phyloP scores from a whole-genome alignment of 2,888 invertebrate species.

The Tricholauxania praeusta region DNA sequence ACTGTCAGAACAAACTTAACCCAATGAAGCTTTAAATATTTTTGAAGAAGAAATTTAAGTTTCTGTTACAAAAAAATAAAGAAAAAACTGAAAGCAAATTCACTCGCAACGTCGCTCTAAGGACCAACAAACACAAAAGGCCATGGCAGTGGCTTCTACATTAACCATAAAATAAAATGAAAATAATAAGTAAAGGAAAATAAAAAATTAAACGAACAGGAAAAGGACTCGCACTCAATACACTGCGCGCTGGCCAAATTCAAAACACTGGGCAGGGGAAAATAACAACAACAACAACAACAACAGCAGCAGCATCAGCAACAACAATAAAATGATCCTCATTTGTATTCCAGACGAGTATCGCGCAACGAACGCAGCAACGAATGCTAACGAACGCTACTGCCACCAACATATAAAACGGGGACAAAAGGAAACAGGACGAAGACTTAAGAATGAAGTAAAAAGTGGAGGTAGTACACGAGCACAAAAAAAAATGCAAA shows the following conservation, averaged over 20 bases:
- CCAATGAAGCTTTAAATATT: not conserved
- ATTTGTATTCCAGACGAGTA: slow-evolving; percentile 67
- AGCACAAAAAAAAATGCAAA: not conserved
- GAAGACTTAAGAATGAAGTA: not conserved
- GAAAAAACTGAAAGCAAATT: slow-evolving; percentile 19
- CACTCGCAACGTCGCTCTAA: slow-evolving; percentile 20
- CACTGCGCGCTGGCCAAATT: not conserved
- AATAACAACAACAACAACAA: too few relatives aligned
- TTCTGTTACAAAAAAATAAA: not conserved
- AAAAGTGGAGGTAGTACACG: not conserved
- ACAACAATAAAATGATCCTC: slow-evolving; percentile 58
- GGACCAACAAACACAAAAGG: slow-evolving; percentile 16
- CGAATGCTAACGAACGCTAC: slow-evolving; percentile 27
- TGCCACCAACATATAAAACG: not conserved
- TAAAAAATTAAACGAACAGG: slow-evolving; percentile 3
- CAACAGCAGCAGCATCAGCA: not conserved
- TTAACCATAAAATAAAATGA: slow-evolving; percentile 21
- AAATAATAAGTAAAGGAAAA: not conserved
- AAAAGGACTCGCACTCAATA: slow-evolving; percentile 34
- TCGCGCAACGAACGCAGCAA: not conserved
- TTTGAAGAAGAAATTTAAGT: not conserved
- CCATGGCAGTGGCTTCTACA: slow-evolving; percentile 18
- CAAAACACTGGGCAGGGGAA: slow-evolving; percentile 36
- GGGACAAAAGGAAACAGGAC: slow-evolving; percentile 2
- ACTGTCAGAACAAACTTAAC: not conserved